Conservation (phyloP, 2,113 vertebrate species). For the Dromiciops gliroides region DNA sequence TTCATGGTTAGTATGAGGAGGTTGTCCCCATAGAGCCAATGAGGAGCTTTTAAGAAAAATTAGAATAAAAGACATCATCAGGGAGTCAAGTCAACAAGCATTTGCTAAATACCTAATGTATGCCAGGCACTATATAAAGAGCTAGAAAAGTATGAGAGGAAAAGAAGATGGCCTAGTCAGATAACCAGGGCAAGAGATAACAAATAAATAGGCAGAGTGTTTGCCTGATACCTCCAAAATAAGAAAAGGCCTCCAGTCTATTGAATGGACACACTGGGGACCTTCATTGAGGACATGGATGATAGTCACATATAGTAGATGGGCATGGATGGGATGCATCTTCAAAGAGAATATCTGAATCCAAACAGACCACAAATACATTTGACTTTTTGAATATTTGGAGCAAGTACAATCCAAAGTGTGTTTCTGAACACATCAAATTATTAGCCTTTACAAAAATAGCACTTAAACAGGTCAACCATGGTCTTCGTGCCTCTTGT, state of each 20-base stretch:
- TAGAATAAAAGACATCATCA: not conserved
- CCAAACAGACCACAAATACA: not conserved
- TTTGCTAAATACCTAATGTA: not conserved
- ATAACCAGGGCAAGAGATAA: not conserved
- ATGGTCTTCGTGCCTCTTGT: not conserved
- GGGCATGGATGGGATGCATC: not conserved
- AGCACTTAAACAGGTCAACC: not conserved
- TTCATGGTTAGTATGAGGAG: not conserved
- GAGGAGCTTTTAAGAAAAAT: not conserved
- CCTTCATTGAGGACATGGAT: too few species aligned
- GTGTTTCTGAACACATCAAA: not conserved
- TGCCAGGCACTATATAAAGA: not conserved
- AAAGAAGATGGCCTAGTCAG: not conserved
- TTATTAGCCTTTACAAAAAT: constrained; percentile 33
- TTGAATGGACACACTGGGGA: not conserved
- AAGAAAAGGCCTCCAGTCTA: not conserved
- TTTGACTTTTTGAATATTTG: not conserved
- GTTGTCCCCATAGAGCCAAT: not conserved
- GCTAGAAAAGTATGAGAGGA: not conserved
- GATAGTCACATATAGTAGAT: not conserved
- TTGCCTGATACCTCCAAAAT: not conserved
- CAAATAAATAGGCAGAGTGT: not conserved
- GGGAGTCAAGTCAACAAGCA: not conserved
- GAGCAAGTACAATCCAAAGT: not conserved
- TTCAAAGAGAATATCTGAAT: not conserved